Conservation (phyloP, 2,113 vertebrate species). For the Arothron firmamentum region DNA sequence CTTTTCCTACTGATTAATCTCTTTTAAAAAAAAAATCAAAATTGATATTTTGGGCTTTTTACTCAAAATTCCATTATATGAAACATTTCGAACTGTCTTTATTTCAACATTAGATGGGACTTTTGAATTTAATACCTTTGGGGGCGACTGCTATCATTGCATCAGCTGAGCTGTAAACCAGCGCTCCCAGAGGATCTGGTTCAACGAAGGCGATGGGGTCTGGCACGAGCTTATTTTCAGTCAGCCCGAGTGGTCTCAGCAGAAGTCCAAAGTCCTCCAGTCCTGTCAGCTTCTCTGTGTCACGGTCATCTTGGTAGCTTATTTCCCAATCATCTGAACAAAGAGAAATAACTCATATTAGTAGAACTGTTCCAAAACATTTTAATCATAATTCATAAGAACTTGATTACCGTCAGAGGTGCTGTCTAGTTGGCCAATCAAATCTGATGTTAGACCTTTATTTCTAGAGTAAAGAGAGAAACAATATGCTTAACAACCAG, state of each 20-base stretch:
- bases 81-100: too few relatives aligned
- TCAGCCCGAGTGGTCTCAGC: slow-evolving; percentile 74
- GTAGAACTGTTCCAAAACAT: background rate
- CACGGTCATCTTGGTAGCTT: slow-evolving; percentile 60
- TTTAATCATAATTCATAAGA: background rate
- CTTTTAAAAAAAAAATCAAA: background rate
- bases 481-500: slow-evolving; percentile 4
- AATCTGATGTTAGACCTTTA: slow-evolving; percentile 75
- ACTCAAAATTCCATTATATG: too few relatives aligned
- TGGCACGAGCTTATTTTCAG: slow-evolving; percentile 75
- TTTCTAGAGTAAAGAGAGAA: slow-evolving; percentile 47
- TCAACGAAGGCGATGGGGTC: slow-evolving; percentile 76
- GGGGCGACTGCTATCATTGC: slow-evolving; percentile 30
- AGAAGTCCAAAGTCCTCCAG: slow-evolving; percentile 77
- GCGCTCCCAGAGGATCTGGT: slow-evolving; percentile 76
- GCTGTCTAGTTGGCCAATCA: slow-evolving; percentile 76
- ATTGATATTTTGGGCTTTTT: background rate
- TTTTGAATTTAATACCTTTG: slow-evolving; percentile 46
- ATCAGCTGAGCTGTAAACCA: slow-evolving; percentile 52
- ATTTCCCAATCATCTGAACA: slow-evolving; percentile 78
- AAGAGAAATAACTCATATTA: slow-evolving; percentile 8
- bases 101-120: background rate
- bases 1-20: background rate
- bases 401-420: slow-evolving; percentile 72
- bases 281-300: slow-evolving; percentile 72